phyloP scores from a whole-genome alignment of 1,140 invertebrate genomes.

The Reticulitermes speratus region DNA sequence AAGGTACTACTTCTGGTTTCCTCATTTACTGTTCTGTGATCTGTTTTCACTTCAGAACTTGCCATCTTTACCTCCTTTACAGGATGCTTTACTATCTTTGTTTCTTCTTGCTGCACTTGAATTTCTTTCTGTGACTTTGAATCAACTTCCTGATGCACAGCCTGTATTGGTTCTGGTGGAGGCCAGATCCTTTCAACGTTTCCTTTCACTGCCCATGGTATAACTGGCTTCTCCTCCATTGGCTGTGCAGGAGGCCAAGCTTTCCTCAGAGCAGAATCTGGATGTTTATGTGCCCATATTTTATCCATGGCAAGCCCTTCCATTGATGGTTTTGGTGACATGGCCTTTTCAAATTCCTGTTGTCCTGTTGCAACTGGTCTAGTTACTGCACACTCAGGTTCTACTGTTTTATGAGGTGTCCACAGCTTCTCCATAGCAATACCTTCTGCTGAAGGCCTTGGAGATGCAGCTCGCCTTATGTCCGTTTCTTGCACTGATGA shows the following conservation, averaged over 20 bases:
- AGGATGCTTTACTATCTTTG: neutral
- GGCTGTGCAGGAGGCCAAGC: constrained; percentile 52
- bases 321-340: constrained; percentile 38
- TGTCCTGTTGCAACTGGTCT: constrained; percentile 11
- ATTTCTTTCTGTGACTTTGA: neutral
- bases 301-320: constrained; percentile 42
- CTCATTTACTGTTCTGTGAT: neutral
- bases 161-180: constrained; percentile 30
- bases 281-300: constrained; percentile 53
- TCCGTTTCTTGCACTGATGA: constrained; percentile 25
- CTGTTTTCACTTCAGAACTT: neutral
- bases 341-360: constrained; percentile 16
- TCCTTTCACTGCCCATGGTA: constrained; percentile 40
- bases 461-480: constrained; percentile 35
- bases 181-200: constrained; percentile 43
- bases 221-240: constrained; percentile 40
- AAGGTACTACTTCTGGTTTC: neutral
- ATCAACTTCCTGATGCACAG: neutral
- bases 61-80: neutral
- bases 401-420: constrained; percentile 36
- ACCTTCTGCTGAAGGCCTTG: constrained; percentile 41
- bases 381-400: constrained; percentile 32
- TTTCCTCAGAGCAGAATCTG: constrained; percentile 49
- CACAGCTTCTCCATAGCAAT: constrained; percentile 43
- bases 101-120: constrained; percentile 20